A percentile compares a stretch with the other conserved stretches of the same genome.
Evolutionary conservation across 2,888 invertebrate genomes (phyloP).

Genomic region (Euspilapteryx auroguttella): DNA sequence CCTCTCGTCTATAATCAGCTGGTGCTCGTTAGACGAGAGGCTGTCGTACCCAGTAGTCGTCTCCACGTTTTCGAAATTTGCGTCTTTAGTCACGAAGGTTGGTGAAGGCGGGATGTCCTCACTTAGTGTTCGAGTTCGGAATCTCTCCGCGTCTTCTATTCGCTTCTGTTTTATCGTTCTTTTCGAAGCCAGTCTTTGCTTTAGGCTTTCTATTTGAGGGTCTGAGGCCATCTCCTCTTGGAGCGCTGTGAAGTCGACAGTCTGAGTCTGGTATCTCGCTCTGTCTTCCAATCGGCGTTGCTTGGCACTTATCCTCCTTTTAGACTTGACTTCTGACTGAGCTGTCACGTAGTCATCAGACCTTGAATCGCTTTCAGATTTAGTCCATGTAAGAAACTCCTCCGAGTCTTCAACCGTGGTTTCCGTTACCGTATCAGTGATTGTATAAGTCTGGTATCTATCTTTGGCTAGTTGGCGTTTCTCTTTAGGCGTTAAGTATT

Average conservation of each 20-base stretch:
- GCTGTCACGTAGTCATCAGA: conserved; percentile 37
- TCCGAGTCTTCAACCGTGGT: conserved; percentile 26
- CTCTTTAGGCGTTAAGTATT: conserved; percentile 74
- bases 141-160: conserved; percentile 70
- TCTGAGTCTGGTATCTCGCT: conserved; percentile 72
- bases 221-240: conserved; percentile 18
- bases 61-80: conserved; percentile 45
- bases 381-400: conserved; percentile 44
- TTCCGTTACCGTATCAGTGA: conserved; percentile 55
- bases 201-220: conserved; percentile 36
- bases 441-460: conserved; percentile 82
- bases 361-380: conserved; percentile 34
- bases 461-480: conserved; percentile 75
- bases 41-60: conserved; percentile 52
- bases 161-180: conserved; percentile 60
- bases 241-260: conserved; percentile 36
- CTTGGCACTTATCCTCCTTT: conserved; percentile 59
- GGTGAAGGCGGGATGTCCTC: conserved; percentile 53
- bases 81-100: conserved; percentile 42
- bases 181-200: conserved; percentile 38
- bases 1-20: conserved; percentile 27
- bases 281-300: conserved; percentile 68
- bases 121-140: conserved; percentile 72
- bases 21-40: conserved; percentile 46
- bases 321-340: conserved; percentile 27